Percentiles rank a stretch among this genome's conserved stretches.
phyloP scores from a whole-genome alignment of 2,797 vertebrate genomes.

The Enteromius afrohamiltoni region DNA sequence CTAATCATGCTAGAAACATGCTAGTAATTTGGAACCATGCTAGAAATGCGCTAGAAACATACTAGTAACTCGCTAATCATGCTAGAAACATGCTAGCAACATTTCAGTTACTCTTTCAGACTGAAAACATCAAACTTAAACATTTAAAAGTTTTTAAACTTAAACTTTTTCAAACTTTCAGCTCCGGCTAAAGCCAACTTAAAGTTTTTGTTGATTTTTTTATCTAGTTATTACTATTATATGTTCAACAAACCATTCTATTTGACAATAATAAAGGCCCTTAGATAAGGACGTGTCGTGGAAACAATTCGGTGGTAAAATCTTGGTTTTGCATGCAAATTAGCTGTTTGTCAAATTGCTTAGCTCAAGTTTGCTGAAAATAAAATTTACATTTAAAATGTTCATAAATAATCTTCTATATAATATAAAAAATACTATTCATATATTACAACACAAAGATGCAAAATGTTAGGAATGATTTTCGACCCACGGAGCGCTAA shows the following conservation, averaged over 20 bases:
- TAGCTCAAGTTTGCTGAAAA: neutral
- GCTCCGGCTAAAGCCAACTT: too few species aligned
- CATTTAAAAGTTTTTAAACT: too few species aligned
- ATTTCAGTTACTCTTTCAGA: too few species aligned
- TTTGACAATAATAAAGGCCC: neutral
- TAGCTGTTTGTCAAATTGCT: neutral
- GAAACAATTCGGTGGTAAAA: neutral
- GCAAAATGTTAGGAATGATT: conserved; percentile 37
- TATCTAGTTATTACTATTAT: too few species aligned
- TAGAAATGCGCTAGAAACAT: too few species aligned
- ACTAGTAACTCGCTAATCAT: too few species aligned
- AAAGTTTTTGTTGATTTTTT: too few species aligned
- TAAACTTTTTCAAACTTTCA: too few species aligned
- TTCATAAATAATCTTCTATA: neutral
- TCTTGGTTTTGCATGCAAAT: neutral
- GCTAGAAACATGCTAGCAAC: too few species aligned
- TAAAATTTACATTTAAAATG: neutral
- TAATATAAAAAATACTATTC: neutral
- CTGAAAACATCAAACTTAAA: too few species aligned
- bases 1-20: too few species aligned
- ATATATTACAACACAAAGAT: conserved; percentile 22
- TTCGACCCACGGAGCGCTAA: conserved; percentile 21
- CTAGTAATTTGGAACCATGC: too few species aligned
- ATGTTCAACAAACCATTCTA: neutral
- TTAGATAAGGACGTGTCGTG: neutral